phyloP scores from a whole-genome alignment of 2,113 vertebrate genomes.

The Dasyurus viverrinus region DNA sequence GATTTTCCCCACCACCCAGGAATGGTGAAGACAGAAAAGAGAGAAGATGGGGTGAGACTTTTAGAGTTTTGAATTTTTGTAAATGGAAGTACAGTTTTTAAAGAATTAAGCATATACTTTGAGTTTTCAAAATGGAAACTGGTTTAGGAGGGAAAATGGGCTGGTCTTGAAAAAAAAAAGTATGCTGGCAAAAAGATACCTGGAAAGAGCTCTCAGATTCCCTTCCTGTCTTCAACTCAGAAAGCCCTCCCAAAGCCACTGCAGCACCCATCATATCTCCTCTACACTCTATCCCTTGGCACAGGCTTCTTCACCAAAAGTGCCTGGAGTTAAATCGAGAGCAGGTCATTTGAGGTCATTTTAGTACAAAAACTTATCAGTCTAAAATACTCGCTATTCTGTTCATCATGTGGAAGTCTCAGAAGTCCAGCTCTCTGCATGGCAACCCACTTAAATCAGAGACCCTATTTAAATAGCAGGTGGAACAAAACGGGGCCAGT shows the following conservation, averaged over 20 bases:
- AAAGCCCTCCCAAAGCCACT: background rate
- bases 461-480: slow-evolving; percentile 8
- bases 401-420: background rate
- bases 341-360: background rate
- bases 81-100: background rate
- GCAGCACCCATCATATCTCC: background rate
- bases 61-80: background rate
- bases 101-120: background rate
- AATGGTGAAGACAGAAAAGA: background rate
- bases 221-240: background rate
- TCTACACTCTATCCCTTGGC: background rate
- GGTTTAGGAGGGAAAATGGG: background rate
- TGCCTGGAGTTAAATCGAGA: background rate
- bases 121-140: background rate
- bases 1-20: background rate
- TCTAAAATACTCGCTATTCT: background rate
- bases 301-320: background rate
- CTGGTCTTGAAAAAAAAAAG: background rate
- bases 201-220: background rate
- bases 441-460: background rate
- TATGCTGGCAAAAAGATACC: background rate
- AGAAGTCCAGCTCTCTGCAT: background rate
- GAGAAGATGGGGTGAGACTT: background rate
- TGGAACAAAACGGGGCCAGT: background rate
- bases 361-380: background rate